Evolutionary conservation across 2,113 vertebrate species (phyloP), one percentile per base, ranked within the genome.

Genomic region (Prionailurus viverrinus): DNA sequence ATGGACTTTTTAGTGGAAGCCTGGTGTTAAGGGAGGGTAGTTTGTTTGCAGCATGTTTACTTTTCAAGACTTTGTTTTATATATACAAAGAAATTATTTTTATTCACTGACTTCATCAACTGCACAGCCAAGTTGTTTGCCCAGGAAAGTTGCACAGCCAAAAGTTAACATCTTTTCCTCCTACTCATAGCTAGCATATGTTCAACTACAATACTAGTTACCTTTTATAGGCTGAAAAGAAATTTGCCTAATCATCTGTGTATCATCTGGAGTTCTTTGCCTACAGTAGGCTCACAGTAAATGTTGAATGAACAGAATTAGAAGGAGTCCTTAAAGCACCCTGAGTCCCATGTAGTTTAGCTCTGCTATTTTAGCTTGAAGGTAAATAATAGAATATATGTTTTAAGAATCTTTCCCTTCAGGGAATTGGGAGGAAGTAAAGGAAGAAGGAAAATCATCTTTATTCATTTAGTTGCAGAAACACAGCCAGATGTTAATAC

Each of bases 1-100:
- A 41, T 79, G 85, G 31, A 51, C 83, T 83, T 91, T 82, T 93
- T 63, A 85, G 16, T 88, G 88, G 58, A 97, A 80, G 74, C 39
- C 36, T 66, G 23, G 5, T 51, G 11, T 82, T 89, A 87, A 95
- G 25, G 18, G 61, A 71, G 12, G 21, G 3, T 63, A 78, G 41
- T 76, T 84, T 86, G 29, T 78, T 83, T 92, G 18, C 27, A 85
- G 33, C 51, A 81, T 89, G 39, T 92, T 80, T 84, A 63, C 10
- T 9, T 95, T 95, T 78, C 31, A 85, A 76, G 74, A 45, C 81
- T 97, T 90, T 90, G 14, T 92, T 91, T 91, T 91, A 89, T 45
- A 92, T 93, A 58, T 27, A 66, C 80, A 76, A 68, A 92, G 92
- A 94, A 33, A n/a, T 31, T 33, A 9, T 71, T 89, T 86, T 85